Base-by-base conservation (phyloP, 37 sponge, comb jelly and placozoan genomes). In the Bolinopsis microptera region DNA sequence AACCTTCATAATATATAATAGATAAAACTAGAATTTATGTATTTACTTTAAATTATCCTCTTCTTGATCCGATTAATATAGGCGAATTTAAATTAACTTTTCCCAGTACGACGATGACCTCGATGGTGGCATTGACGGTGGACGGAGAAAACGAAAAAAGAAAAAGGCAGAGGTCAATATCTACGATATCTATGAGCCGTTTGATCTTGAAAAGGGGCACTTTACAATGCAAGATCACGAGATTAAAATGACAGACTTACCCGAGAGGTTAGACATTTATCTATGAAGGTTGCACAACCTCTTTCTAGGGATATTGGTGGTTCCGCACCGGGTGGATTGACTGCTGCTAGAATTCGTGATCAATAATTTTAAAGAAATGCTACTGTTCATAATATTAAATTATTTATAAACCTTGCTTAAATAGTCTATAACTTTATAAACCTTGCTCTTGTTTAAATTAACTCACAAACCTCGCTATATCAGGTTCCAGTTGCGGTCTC, bases 131-230 rank as follows among this genome's bases (percentile, higher is more conserved):
- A 21, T 48, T 27, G 69, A 69, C 0, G 68, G 72, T 25, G 31
- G 86, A 2, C 93, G 86, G 77, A 83, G 93, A 30, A 77, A 83
- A 69, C 40, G 68, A 0, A 95, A 94, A 90, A 83, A 70, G 93
- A 94, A 94, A 92, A 95, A 94, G 83, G 90, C 61, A 23, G 92
- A 88, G 24, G 67, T 40, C 23, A 86, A 69, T 92, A 94, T 94
- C 74, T 94, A 92, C 48, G 94, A 94, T n/a, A 69, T 94, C 25
- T 94, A 82, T 32, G 98, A 98, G 69, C 98, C 98, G 2, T 93
- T 94, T 94, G 98, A 98, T 92, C 94, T 98, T 48, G 98, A 98
- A 92, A 93, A 95, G 30, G 94, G 96, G 0, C 95, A 96, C 95
- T 94, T 96, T 39, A 95, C 96, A 9, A 96, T 96, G 74, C 95